Evolutionary conservation across 2,888 invertebrate genomes (phyloP), one percentile per base, ranked within the genome.

Genomic region (Rhagonycha lutea): DNA sequence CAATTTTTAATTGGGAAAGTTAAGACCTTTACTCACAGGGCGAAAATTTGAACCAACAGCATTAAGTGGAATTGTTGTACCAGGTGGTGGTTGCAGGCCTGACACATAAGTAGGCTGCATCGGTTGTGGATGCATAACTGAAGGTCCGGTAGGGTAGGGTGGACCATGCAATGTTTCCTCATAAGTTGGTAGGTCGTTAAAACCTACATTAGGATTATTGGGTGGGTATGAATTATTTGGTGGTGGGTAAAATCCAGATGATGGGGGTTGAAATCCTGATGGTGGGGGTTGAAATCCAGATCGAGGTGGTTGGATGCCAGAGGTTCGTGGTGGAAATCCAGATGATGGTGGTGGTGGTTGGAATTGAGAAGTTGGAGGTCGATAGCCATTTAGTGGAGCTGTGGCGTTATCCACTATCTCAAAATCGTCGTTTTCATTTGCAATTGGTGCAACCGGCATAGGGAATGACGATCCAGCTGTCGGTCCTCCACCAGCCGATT

Each of bases 401-500:
- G 23, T 63, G 14, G 8, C 23, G 28, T 62, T 26, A 61, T 68
- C 60, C 18, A 72, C 8, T 11, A 60, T 14, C 26, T 68, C 72
- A 65, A 72, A 72, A 61, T 62, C 72, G 61, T 68, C 61, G 9
- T 62, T 23, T 61, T 26, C 26, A 29, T 14, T 2, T 61, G 70
- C 61, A 4, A 62, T 62, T 3, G 70, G 62, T 8, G 47, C 69
- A 60, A 23, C 12, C 4, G 29, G n/a, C 9, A n/a, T 32, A 12
- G 69, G 60, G 2, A 24, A 24, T 23, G 63, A 63, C 0, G 63
- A 4, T 12, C 63, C 24, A 24, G 63, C 2, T 9, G n/a, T 18
- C 7, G 63, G 11, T 23, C 3, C 24, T 24, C 24, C 12, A 63
- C 23, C 11, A 4, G 5, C 63, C 24, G 63, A 28, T 84, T 94